Evolutionary conservation across 2,797 vertebrate species (phyloP), one percentile per base, ranked within the genome.

Genomic region (Sebastes hubbsi): DNA sequence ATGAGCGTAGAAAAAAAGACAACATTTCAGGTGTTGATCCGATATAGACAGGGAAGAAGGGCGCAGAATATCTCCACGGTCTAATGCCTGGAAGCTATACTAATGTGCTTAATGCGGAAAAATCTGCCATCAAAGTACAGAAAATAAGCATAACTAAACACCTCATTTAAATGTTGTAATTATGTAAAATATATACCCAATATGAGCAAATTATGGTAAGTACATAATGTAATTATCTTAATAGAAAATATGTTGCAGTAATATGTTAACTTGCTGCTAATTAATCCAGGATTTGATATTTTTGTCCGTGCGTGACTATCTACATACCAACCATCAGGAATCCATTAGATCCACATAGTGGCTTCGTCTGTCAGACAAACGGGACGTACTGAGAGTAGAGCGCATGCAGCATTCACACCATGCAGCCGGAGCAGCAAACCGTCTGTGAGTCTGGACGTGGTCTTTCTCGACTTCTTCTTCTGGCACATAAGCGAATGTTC

Each of bases 251-350:
- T 73, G 65, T 75, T 62, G 63, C 54, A 64, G 65, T 87, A 85
- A 89, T 38, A 70, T 77, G 87, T 70, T 87, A 86, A 93, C 85
- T 87, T 71, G 64, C n/a, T 55, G 59, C 62, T 63, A 87, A 87
- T 88, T 80, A 77, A 78, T 82, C 80, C 34, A 72, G 38, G 86
- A 89, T 90, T 46, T 46, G 16, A 18, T 46, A 46, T 18, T 46
- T 46, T 46, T 65, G 78, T 75, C 73, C 32, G 7, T 59, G 60
- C 78, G 63, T 54, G 60, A 80, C 87, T 71, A 42, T 74, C 80
- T 85, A 74, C 83, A 95, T 99, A 99, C 98, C 96, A 97, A 98
- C 98, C 98, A 59, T 89, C 88, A 87, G 90, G 90, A 90, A 84
- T 88, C 92, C 63, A 49, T 87, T 80, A 90, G 91, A 91, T 93